Conservation (phyloP, 2,888 invertebrate species). For the Eurois occulta region DNA sequence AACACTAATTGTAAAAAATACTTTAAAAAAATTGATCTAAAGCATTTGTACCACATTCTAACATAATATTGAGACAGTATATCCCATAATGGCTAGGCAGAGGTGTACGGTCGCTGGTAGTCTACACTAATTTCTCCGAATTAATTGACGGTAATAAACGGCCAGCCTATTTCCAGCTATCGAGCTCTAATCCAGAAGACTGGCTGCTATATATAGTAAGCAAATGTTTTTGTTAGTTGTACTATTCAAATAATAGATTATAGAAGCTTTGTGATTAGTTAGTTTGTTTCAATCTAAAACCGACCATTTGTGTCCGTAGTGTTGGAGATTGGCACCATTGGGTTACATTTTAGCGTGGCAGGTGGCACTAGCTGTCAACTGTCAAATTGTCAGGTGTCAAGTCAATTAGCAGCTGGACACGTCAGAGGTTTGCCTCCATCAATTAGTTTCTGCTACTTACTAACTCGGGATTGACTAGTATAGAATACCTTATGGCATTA, state of each 20-base stretch:
- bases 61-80: neutral
- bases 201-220: neutral
- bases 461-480: neutral
- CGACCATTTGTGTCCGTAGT: neutral
- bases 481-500: too few species aligned
- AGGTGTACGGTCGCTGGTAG: neutral
- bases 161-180: neutral
- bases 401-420: conserved; percentile 7
- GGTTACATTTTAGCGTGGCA: neutral
- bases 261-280: neutral
- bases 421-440: neutral
- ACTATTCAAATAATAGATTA: neutral
- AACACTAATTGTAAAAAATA: neutral
- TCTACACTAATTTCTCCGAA: neutral
- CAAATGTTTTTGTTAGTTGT: neutral
- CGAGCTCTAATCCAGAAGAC: neutral
- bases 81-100: neutral
- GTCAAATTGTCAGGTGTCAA: conserved; percentile 2
- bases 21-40: neutral
- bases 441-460: neutral
- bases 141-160: neutral
- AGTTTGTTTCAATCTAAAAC: neutral
- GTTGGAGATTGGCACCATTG: neutral
- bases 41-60: neutral
- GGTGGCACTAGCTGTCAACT: conserved; percentile 8